Percentiles rank a stretch among this genome's conserved stretches.
These are phyloP conservation scores for Pachliopta kotzebuea DNA, from an alignment of 2,888 invertebrate species.

Conservation along the genomic window DNA sequence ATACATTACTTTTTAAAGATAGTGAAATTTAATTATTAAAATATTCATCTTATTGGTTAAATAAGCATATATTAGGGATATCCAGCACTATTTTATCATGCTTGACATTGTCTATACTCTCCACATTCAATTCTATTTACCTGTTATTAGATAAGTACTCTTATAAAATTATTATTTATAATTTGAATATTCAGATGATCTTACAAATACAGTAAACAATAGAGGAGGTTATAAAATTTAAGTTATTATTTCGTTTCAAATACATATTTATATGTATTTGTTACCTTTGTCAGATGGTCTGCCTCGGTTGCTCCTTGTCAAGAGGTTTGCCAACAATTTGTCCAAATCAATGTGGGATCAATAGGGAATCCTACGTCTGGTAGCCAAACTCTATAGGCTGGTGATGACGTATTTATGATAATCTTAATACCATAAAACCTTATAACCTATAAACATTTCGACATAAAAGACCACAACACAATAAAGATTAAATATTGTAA, in stretches of 20 bases:
- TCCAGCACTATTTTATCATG: neutral
- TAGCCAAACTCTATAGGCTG: too few relatives aligned
- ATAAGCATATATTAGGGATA: neutral
- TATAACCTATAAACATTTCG: neutral
- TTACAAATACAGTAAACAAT: neutral
- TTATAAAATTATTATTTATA: neutral
- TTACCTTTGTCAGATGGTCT: too few relatives aligned
- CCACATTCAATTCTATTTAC: neutral
- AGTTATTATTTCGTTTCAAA: neutral
- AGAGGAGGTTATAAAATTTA: neutral
- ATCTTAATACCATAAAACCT: neutral
- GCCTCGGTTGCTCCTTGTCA: too few relatives aligned
- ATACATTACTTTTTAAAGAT: neutral
- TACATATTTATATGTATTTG: too few relatives aligned
- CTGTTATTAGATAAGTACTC: neutral
- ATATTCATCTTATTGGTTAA: neutral
- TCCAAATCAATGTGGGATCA: too few relatives aligned
- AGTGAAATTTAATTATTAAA: neutral
- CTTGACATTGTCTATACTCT: neutral
- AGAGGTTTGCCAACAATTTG: too few relatives aligned
- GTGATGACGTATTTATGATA: too few relatives aligned
- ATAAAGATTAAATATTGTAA: neutral
- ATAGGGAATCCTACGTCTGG: too few relatives aligned
- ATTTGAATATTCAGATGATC: neutral
- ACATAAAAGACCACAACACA: neutral